Evolutionary conservation across 2,113 vertebrate species (phyloP), one percentile per base, ranked within the genome.

Genomic region (Campylorhamphus procurvoides): DNA sequence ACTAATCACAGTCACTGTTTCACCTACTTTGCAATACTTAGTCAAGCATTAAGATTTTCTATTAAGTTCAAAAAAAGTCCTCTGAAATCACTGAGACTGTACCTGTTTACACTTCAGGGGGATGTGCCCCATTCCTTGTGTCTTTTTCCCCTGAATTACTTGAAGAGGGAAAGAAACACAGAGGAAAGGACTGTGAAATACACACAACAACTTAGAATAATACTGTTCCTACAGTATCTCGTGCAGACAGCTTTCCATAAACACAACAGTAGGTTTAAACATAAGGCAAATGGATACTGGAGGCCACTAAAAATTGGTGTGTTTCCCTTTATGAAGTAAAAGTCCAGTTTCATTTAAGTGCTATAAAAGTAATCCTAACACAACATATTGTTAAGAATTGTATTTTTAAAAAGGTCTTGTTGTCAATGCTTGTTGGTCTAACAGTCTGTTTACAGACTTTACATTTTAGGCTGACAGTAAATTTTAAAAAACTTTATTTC

Each of bases 221-320:
- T 47, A 80, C 76, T 84, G 55, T 55, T 86, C 63, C 72, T 90
- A 86, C 55, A 89, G 56, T 39, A 94, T 7, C 55, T 74, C 10
- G 0, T 71, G 60, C 83, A 90, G 63, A 62, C 75, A 76, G 28
- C 49, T 82, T 25, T 35, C 67, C 42, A 59, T 22, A 44, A 75
- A 68, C 74, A 67, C 73, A 81, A 37, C 35, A 89, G 24, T 25
- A 86, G 24, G 53, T 88, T 91, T 73, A 76, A 93, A 85, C 14
- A 29, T 91, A 97, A 97, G 95, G 95, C 96, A 96, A 91, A 82
- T 3, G 3, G 56, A 86, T 80, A 77, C 63, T 14, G 60, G 90
- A 96, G 78, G 79, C 72, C 93, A 88, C 71, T 59, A 89, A 68
- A 72, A 84, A 33, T 25, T 35, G 28, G n/a, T 76, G 8, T 74